Evolutionary conservation across 2,888 invertebrate genomes (phyloP).

Genomic region (Trissolcus japonicus): DNA sequence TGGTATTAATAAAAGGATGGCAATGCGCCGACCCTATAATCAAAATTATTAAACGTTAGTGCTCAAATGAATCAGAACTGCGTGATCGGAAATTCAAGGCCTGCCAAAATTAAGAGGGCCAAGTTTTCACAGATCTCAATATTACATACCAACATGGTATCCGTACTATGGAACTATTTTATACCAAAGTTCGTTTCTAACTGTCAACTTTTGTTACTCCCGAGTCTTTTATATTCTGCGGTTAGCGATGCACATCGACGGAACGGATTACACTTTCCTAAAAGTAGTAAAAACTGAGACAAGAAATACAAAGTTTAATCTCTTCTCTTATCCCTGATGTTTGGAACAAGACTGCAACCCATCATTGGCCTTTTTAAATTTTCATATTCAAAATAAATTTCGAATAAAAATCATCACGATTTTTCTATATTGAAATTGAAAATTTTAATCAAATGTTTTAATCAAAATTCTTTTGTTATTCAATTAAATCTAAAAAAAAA

Average conservation of each 20-base stretch:
- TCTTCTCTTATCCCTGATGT: slow-evolving; percentile 64
- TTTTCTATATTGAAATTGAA: neutral
- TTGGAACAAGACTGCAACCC: slow-evolving; percentile 59
- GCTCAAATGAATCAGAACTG: neutral
- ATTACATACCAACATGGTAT: slow-evolving; percentile 71
- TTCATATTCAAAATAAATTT: neutral
- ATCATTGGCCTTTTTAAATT: slow-evolving; percentile 60
- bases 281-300: slow-evolving; percentile 69
- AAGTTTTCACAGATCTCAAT: slow-evolving; percentile 16
- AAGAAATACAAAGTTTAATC: slow-evolving; percentile 69
- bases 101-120: slow-evolving; percentile 4
- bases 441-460: neutral
- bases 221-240: slow-evolving; percentile 73
- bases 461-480: no score
- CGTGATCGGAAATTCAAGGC: neutral
- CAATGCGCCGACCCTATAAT: slow-evolving; percentile 43
- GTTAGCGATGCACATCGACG: slow-evolving; percentile 71
- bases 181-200: slow-evolving; percentile 68
- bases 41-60: slow-evolving; percentile 18
- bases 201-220: slow-evolving; percentile 65
- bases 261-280: slow-evolving; percentile 73
- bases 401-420: neutral
- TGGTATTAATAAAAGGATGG: slow-evolving; percentile 29
- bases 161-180: slow-evolving; percentile 63
- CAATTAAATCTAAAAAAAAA: no score